Evolutionary conservation across 1,140 invertebrate genomes (phyloP).

Genomic region (Drosophila azteca): DNA sequence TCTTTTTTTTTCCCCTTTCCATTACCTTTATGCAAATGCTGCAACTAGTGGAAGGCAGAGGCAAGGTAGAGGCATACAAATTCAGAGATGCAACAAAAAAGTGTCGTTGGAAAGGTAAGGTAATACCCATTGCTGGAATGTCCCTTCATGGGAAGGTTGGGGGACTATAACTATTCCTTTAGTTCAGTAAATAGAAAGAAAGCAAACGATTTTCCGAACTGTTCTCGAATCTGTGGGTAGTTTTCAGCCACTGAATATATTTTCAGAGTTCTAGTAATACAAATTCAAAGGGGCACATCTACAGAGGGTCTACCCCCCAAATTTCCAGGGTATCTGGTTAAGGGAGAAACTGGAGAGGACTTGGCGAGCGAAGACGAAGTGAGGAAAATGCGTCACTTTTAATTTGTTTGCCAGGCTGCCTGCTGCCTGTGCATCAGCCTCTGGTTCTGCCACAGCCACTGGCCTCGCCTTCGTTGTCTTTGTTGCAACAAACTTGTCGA

Average conservation of each 20-base stretch:
- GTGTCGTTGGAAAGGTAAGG: slow-evolving; percentile 9
- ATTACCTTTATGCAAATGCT: slow-evolving; percentile 1
- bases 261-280: too few species aligned
- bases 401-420: slow-evolving; percentile 67
- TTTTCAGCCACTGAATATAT: too few species aligned
- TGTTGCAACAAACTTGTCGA: slow-evolving; percentile 61
- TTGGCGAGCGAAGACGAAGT: slow-evolving; percentile 18
- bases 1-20: slow-evolving; percentile 44
- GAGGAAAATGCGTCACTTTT: slow-evolving; percentile 71
- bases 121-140: slow-evolving; percentile 10
- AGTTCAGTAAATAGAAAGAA: too few species aligned
- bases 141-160: too few species aligned
- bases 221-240: too few species aligned
- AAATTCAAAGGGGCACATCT: too few species aligned
- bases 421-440: not conserved
- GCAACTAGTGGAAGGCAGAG: slow-evolving; percentile 35
- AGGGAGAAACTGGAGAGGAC: not conserved
- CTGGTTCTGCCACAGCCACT: slow-evolving; percentile 16
- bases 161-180: too few species aligned
- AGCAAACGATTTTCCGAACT: too few species aligned
- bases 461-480: slow-evolving; percentile 26
- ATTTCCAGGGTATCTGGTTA: too few species aligned
- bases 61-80: slow-evolving; percentile 37
- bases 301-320: too few species aligned
- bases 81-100: slow-evolving; percentile 43